Evolutionary conservation across 1,140 invertebrate genomes (phyloP).

Genomic region (Drosophila eugracilis): DNA sequence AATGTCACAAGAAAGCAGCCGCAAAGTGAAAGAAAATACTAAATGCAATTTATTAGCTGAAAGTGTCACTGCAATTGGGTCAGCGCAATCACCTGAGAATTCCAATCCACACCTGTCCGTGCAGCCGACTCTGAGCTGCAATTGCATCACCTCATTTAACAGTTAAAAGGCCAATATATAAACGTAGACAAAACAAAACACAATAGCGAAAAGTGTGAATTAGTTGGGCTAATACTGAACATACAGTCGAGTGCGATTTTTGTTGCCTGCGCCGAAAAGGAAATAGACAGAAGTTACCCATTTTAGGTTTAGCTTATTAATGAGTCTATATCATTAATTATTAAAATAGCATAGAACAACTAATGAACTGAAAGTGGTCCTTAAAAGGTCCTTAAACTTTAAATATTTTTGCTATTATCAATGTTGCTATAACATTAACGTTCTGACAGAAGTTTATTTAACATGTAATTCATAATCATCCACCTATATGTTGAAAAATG

Average conservation of each 20-base stretch:
- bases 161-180: slow-evolving; percentile 53
- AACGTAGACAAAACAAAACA: slow-evolving; percentile 6
- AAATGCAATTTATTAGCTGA: slow-evolving; percentile 75
- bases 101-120: slow-evolving; percentile 14
- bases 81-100: slow-evolving; percentile 57
- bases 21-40: slow-evolving; percentile 77
- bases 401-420: too few relatives aligned
- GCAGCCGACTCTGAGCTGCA: neutral
- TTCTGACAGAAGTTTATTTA: too few relatives aligned
- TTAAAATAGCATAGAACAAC: too few relatives aligned
- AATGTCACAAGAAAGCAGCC: slow-evolving; percentile 65
- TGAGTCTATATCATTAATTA: too few relatives aligned
- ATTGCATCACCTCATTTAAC: slow-evolving; percentile 65
- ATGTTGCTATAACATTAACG: too few relatives aligned
- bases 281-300: slow-evolving; percentile 47
- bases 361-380: too few relatives aligned
- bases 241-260: slow-evolving; percentile 51
- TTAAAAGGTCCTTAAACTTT: too few relatives aligned
- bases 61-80: slow-evolving; percentile 74
- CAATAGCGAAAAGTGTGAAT: slow-evolving; percentile 53
- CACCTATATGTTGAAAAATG: too few relatives aligned
- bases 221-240: slow-evolving; percentile 73
- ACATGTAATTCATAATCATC: too few relatives aligned
- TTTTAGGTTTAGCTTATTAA: too few relatives aligned
- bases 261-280: slow-evolving; percentile 21